Evolutionary conservation across 2,113 vertebrate genomes (phyloP).

Genomic region (Ptilonorhynchus violaceus): DNA sequence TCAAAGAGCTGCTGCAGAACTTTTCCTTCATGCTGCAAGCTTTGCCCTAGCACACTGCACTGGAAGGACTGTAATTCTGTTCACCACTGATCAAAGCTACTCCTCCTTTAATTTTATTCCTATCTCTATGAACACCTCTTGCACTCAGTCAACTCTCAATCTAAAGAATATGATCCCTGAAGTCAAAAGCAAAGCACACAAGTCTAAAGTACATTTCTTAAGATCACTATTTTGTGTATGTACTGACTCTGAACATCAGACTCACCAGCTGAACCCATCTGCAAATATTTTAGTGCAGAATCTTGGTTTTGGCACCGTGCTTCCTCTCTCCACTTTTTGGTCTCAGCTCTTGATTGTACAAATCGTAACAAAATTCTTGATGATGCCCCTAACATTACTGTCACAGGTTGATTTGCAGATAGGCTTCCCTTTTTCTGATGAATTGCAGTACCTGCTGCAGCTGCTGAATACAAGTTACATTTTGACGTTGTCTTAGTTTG

Average conservation of each 20-base stretch:
- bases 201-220: not conserved
- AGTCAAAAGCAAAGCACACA: not conserved
- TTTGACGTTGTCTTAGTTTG: not conserved
- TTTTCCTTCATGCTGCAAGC: not conserved
- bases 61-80: not conserved
- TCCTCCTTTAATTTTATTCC: not conserved
- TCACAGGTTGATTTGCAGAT: not conserved
- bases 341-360: not conserved
- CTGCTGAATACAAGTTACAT: not conserved
- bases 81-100: not conserved
- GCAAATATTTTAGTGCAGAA: not conserved
- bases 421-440: not conserved
- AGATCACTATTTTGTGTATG: not conserved
- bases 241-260: not conserved
- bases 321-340: not conserved
- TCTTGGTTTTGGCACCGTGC: accelerated
- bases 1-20: not conserved
- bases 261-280: not conserved
- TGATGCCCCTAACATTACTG: not conserved
- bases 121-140: not conserved
- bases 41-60: not conserved
- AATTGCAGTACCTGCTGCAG: not conserved
- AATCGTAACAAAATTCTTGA: not conserved
- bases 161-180: not conserved
- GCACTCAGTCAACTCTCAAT: not conserved